A percentile compares a stretch with the other conserved stretches of the same genome.
Evolutionary conservation across 1,140 invertebrate species (phyloP).

Genomic region (Drosophila varians): DNA sequence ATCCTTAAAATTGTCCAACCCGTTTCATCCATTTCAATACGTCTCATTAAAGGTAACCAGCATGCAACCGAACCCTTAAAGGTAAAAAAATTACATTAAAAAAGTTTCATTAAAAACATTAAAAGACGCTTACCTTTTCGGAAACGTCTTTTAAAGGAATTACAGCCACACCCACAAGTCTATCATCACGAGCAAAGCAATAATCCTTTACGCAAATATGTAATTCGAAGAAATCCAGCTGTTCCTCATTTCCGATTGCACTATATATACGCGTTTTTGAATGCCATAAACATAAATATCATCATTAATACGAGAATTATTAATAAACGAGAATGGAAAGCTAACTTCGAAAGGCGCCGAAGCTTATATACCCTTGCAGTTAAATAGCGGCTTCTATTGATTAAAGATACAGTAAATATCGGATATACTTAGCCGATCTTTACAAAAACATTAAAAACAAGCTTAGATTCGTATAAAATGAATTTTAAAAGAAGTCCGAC

Average conservation of each 20-base stretch:
- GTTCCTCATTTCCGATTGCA: conserved; percentile 98
- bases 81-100: neutral
- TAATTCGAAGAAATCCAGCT: conserved; percentile 97
- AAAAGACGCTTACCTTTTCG: too few relatives aligned
- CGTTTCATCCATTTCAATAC: conserved; percentile 99
- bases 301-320: neutral
- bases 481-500: too few relatives aligned
- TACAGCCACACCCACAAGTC: conserved; percentile 98
- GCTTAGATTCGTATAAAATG: too few relatives aligned
- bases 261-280: conserved; percentile 85
- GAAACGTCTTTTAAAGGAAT: conserved; percentile 98
- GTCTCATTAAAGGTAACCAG: conserved; percentile 96
- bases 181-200: conserved; percentile 98
- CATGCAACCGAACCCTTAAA: conserved; percentile 95
- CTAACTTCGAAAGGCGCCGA: too few relatives aligned
- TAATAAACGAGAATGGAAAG: too few relatives aligned
- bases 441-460: too few relatives aligned
- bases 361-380: too few relatives aligned
- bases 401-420: too few relatives aligned
- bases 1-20: conserved; percentile 99
- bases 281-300: too few relatives aligned
- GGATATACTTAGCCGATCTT: too few relatives aligned
- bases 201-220: conserved; percentile 99
- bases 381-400: too few relatives aligned
- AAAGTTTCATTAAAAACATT: too few relatives aligned